These are phyloP conservation scores for Ecdyonurus torrentis DNA, from an alignment of 2,888 invertebrate species.

Conservation along the genomic window DNA sequence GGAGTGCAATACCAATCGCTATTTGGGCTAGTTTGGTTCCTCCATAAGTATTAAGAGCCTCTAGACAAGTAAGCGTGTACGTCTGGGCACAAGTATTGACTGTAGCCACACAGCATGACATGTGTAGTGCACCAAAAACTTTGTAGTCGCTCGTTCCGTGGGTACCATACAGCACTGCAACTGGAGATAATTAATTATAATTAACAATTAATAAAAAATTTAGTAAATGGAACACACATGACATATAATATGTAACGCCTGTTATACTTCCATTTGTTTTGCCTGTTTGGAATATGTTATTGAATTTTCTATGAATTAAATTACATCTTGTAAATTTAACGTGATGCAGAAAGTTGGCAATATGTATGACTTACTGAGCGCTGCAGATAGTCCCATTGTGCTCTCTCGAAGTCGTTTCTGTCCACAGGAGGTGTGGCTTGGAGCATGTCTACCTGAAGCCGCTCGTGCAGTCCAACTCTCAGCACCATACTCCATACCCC, in stretches of 20 bases:
- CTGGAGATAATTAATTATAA: too few species aligned
- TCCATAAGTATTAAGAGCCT: background rate
- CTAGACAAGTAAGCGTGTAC: background rate
- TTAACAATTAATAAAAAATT: too few species aligned
- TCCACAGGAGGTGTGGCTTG: background rate
- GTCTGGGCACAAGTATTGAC: background rate
- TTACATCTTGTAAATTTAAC: too few species aligned
- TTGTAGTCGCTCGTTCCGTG: background rate
- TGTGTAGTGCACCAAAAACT: background rate
- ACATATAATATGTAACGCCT: too few species aligned
- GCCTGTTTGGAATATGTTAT: too few species aligned
- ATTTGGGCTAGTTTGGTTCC: background rate
- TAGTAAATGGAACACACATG: too few species aligned
- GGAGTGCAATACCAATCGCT: background rate
- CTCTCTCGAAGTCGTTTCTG: background rate
- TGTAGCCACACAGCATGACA: background rate
- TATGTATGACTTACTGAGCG: background rate
- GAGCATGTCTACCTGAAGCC: background rate
- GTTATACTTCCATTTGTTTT: too few species aligned
- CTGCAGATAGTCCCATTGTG: background rate
- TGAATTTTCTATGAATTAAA: too few species aligned
- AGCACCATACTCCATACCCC: background rate
- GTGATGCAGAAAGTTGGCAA: too few species aligned
- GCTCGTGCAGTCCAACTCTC: background rate
- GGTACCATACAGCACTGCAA: background rate